Conservation (phyloP, 2,888 invertebrate genomes). For the Aplocera efformata region DNA sequence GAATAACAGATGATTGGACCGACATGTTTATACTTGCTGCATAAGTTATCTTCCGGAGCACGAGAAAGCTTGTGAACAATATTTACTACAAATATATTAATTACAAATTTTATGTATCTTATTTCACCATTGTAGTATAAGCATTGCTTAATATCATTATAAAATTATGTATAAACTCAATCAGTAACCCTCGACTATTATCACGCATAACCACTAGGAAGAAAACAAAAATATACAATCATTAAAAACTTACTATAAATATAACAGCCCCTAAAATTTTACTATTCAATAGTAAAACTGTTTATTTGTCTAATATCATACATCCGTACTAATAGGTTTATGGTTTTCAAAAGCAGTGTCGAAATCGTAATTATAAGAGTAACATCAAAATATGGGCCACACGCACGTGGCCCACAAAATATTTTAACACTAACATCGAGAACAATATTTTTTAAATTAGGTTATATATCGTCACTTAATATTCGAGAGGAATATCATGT, state of each 20-base stretch:
- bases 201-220: conserved; percentile 41
- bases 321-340: conserved; percentile 55
- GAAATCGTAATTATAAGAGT: conserved; percentile 51
- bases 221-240: conserved; percentile 73
- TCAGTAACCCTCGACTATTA: conserved; percentile 4
- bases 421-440: conserved; percentile 34
- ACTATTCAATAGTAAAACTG: conserved; percentile 76
- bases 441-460: conserved; percentile 35
- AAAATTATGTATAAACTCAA: conserved; percentile 2
- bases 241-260: conserved; percentile 64
- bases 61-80: conserved; percentile 13
- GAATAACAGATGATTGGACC: conserved; percentile 25
- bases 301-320: conserved; percentile 58
- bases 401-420: conserved; percentile 23
- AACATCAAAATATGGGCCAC: conserved; percentile 31
- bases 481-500: conserved; percentile 46
- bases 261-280: conserved; percentile 75
- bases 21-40: conserved; percentile 23
- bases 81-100: too few species aligned
- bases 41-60: conserved; percentile 4
- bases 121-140: conserved; percentile 1
- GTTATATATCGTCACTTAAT: conserved; percentile 31
- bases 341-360: conserved; percentile 67
- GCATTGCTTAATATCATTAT: too few species aligned
- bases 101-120: neutral